Conservation (phyloP, 2,797 vertebrate genomes). For the Phalanger gymnotis region DNA sequence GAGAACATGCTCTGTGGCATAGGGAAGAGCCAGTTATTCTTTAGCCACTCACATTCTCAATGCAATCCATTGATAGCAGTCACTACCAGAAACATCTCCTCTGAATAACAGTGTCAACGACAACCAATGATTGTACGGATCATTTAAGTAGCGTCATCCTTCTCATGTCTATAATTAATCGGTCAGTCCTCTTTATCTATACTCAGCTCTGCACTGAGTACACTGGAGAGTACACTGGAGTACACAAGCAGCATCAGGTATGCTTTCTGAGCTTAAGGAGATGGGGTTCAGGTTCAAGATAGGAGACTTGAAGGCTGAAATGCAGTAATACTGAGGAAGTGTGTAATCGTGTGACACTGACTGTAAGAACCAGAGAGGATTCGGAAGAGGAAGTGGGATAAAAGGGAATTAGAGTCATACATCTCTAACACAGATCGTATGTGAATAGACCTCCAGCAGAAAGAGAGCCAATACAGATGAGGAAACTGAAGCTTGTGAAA, state of each 20-base stretch:
- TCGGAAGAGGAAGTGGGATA: neutral
- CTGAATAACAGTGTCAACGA: neutral
- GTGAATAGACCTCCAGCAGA: neutral
- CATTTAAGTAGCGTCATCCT: neutral
- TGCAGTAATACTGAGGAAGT: neutral
- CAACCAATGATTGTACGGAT: neutral
- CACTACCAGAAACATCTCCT: neutral
- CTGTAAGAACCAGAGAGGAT: neutral
- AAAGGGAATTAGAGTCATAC: conserved; percentile 18
- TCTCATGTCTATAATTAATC: neutral
- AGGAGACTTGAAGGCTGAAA: neutral
- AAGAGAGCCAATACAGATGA: neutral
- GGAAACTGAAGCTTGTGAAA: neutral
- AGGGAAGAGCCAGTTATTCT: neutral
- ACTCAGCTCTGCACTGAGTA: neutral
- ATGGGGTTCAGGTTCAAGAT: neutral
- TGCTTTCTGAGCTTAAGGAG: neutral
- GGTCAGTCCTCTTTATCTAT: neutral
- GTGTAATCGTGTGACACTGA: neutral
- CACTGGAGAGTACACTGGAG: neutral
- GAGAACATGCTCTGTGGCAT: neutral
- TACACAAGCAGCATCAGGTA: no score
- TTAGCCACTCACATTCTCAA: neutral
- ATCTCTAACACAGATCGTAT: neutral
- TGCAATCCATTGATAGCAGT: neutral